Conservation (phyloP, 2,113 vertebrate genomes). For the Drymodes brunneopygia region DNA sequence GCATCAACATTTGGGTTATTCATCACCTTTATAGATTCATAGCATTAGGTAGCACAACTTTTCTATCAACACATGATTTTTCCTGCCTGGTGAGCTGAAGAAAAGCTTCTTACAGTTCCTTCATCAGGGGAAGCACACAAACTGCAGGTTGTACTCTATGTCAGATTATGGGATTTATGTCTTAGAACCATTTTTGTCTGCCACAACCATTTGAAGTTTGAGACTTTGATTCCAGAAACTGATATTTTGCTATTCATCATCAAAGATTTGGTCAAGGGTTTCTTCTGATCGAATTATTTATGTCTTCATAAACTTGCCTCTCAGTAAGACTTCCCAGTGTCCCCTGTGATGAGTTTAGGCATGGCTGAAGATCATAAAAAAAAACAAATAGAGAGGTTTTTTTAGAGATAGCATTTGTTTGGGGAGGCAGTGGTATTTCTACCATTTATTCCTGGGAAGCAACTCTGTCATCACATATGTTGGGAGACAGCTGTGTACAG, state of each 20-base stretch:
- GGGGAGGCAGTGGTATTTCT: background rate
- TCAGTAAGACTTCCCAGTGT: background rate
- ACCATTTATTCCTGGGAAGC: background rate
- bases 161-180: background rate
- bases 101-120: background rate
- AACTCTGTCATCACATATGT: background rate
- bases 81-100: background rate
- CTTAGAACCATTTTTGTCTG: background rate
- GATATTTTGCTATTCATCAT: background rate
- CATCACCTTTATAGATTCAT: conserved; percentile 11
- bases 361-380: background rate
- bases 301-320: background rate
- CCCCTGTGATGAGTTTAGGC: background rate
- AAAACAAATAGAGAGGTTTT: background rate
- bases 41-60: conserved; percentile 5
- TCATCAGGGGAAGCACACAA: background rate
- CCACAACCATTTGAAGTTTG: background rate
- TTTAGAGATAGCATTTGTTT: background rate
- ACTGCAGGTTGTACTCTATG: background rate
- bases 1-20: background rate
- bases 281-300: background rate
- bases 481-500: background rate
- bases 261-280: background rate
- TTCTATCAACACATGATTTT: conserved; percentile 3
- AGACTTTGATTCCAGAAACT: background rate